Evolutionary conservation across 2,113 vertebrate genomes (phyloP), one percentile per base, ranked within the genome.

Genomic region (Scytalopus superciliaris): DNA sequence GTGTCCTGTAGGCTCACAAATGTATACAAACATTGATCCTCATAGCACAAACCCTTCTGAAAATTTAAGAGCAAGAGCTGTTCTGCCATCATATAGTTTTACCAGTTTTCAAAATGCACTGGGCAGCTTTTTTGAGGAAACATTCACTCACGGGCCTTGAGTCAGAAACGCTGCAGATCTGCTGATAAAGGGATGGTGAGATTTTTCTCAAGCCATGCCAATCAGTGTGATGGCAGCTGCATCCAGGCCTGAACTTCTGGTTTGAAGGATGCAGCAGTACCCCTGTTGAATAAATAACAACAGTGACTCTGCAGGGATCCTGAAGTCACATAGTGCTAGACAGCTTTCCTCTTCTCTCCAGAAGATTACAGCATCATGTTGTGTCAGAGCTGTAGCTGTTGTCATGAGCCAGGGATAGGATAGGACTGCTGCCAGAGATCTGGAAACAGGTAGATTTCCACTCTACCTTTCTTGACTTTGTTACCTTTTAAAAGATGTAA

Each of bases 401-500:
- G 63, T n/a, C 45, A 35, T 77, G 59, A 73, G 33, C 42, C 33
- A 49, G 44, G 52, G 44, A 19, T 10, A 84, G 66, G 52, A 22
- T 17, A 84, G 60, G 52, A 64, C 11, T 44, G 47, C 33, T 89
- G 84, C 68, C 74, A 92, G 47, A 83, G 75, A 88, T 60, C 56
- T 81, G 60, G 68, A 80, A 52, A 84, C 42, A 15, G 24, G 56
- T 14, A 72, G 31, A 74, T 81, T 95, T 52, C 57, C 56, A 75
- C 28, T 55, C 56, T 11, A 7, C 39, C 86, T 56, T 90, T 78
- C 64, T 84, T n/a, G 40, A 84, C 64, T 60, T 81, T 15, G 22
- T 67, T 89, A 47, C 28, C 49, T 84, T 64, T 42, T 33, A 53
- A 94, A 94, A 93, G 76, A 88, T 89, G 40, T 67, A 91, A 87